Conservation (phyloP, 2,113 vertebrate species). For the Campylomormyrus numenius region DNA sequence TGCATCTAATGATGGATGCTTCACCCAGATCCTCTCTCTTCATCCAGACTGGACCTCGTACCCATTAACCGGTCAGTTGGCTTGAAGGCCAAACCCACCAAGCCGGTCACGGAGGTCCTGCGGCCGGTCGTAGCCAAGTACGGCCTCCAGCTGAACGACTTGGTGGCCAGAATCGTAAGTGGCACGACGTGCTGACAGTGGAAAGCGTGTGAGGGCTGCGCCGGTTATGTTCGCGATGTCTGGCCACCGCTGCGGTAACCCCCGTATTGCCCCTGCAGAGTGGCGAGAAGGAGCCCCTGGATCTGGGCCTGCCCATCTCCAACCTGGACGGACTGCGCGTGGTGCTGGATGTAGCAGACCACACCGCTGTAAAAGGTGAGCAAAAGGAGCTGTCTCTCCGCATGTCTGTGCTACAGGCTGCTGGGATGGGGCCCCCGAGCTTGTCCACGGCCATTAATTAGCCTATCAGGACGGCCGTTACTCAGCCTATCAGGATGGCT, state of each 20-base stretch:
- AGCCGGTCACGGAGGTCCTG: constrained; percentile 91
- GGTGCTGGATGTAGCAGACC: constrained; percentile 75
- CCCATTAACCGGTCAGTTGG: constrained; percentile 95
- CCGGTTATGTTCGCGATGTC: neutral
- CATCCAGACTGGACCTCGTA: constrained; percentile 82
- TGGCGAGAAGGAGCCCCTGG: constrained; percentile 83
- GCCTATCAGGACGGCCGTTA: neutral
- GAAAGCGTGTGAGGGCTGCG: neutral
- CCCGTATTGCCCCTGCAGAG: constrained; percentile 57
- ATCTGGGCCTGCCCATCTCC: constrained; percentile 91
- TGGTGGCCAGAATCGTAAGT: constrained; percentile 90
- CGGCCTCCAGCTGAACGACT: constrained; percentile 80
- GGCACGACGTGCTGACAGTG: neutral
- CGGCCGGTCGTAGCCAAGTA: constrained; percentile 94
- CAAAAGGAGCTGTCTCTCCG: neutral
- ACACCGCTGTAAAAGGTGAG: constrained; percentile 71
- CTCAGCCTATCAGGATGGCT: neutral
- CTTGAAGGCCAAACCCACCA: constrained; percentile 94
- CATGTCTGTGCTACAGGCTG: neutral
- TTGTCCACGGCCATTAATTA: neutral
- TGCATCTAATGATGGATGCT: neutral
- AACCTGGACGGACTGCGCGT: constrained; percentile 93
- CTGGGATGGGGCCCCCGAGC: neutral
- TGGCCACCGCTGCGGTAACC: neutral
- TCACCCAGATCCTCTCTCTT: neutral